A percentile compares a stretch with the other conserved stretches of the same genome.
Conservation (phyloP, 2,113 vertebrate species). For the Merops nubicus region DNA sequence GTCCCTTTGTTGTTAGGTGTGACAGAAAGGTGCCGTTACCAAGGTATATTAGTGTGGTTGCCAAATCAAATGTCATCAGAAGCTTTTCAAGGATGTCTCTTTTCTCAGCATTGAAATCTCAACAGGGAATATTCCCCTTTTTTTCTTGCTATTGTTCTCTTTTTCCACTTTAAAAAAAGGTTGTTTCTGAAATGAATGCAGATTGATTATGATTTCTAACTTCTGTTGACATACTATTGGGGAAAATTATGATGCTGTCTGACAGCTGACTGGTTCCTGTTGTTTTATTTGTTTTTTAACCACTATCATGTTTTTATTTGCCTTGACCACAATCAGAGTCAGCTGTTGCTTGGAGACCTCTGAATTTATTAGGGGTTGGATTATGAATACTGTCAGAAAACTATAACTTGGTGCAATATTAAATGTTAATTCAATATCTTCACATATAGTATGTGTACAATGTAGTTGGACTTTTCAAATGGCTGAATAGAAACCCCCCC, state of each 20-base stretch:
- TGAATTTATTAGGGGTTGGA: not conserved
- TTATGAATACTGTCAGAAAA: not conserved
- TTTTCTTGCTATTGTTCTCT: not conserved
- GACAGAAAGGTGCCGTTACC: not conserved
- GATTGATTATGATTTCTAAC: not conserved
- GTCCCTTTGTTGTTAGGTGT: not conserved
- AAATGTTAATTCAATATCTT: not conserved
- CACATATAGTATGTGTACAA: rapidly evolving
- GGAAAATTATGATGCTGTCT: not conserved
- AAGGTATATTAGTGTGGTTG: not conserved
- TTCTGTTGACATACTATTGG: not conserved
- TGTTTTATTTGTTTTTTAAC: not conserved
- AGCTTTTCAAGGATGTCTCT: not conserved
- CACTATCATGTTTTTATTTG: not conserved
- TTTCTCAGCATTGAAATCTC: not conserved
- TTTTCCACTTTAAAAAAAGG: not conserved
- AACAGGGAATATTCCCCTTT: not conserved
- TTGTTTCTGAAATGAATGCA: not conserved
- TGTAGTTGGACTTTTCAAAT: not conserved
- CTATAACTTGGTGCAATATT: not conserved
- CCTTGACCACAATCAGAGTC: not conserved
- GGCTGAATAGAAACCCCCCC: not conserved
- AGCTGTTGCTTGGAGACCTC: not conserved
- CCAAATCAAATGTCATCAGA: not conserved
- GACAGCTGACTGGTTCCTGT: not conserved